Evolutionary conservation across 2,888 invertebrate genomes (phyloP), one percentile per base, ranked within the genome.

Genomic region (Volucella inanis): DNA sequence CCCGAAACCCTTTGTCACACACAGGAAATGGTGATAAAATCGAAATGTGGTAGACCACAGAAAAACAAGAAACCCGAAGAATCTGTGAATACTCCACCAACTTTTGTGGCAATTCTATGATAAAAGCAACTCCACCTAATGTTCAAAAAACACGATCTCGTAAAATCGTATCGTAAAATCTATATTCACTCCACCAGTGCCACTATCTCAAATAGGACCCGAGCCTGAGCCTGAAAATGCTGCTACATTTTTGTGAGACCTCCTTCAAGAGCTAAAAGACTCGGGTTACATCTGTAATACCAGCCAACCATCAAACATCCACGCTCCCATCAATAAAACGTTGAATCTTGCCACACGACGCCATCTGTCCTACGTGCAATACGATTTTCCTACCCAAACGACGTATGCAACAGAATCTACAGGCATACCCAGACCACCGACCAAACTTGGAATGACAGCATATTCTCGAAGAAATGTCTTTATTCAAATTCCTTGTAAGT

Each of bases 371-470:
- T 0, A 90, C 89, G 3, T 92, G 92, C 80, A 89, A 90, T 22
- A 92, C 91, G 87, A 90, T 92, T 9, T 92, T 92, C 77, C 83
- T 92, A 52, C 92, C 92, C 0, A 87, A 87, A 18, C 89, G 89
- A 45, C 89, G 91, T 3, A 75, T 92, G 87, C 88, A 90, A 76
- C 89, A 90, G 0, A 92, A 92, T 84, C 91, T 89, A 52, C 89
- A 89, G 12, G 88, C 90, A 68, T 89, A 89, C 87, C 92, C 92
- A 0, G 90, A 90, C 39, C 92, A 92, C 68, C 55, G 81, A 10
- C 72, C 62, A 3, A 81, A 85, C 57, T 3, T 43, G 2, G 85
- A 85, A 49, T 70, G 49, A 2, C 83, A 72, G 11, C 76, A 61
- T n/a, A 41, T 82, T 6, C 38, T 18, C 80, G 88, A 87, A 39